Percentiles rank a stretch among this genome's conserved stretches.
Evolutionary conservation across 2,113 vertebrate species (phyloP).

Genomic region (Natator depressus): DNA sequence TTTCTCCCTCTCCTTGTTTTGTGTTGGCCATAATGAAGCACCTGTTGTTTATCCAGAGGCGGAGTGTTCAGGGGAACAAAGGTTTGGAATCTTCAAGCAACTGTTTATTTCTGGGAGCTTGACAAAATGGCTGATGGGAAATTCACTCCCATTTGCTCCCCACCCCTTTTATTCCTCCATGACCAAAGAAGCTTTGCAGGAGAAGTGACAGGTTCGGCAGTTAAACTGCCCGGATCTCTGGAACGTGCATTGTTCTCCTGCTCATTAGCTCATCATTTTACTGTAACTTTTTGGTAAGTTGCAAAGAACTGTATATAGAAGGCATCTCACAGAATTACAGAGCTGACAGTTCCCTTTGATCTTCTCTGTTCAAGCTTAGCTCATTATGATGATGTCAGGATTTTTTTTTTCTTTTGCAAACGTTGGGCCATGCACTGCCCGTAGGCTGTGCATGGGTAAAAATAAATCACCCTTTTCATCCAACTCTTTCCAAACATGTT

Average conservation of each 20-base stretch:
- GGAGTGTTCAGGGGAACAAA: not conserved
- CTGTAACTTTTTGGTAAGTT: not conserved
- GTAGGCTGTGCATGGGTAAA: accelerated
- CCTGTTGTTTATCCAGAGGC: not conserved
- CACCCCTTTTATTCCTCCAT: not conserved
- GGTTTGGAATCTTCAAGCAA: not conserved
- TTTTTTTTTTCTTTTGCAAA: not conserved
- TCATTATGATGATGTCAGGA: accelerated
- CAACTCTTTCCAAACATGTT: accelerated
- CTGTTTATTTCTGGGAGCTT: not conserved
- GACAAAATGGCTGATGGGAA: not conserved
- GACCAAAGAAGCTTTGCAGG: not conserved
- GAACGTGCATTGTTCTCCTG: accelerated
- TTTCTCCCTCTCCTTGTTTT: not conserved
- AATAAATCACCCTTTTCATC: not conserved
- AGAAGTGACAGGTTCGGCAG: not conserved
- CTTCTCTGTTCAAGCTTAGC: not conserved
- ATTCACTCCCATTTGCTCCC: not conserved
- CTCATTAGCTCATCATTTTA: not conserved
- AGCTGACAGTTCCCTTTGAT: not conserved
- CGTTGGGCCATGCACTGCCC: not conserved
- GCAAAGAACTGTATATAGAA: not conserved
- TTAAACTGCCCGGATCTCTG: not conserved
- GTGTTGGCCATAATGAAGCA: not conserved
- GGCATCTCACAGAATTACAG: not conserved